Evolutionary conservation across 1,140 invertebrate genomes (phyloP), one percentile per base, ranked within the genome.

Genomic region (Drosophila nannoptera): DNA sequence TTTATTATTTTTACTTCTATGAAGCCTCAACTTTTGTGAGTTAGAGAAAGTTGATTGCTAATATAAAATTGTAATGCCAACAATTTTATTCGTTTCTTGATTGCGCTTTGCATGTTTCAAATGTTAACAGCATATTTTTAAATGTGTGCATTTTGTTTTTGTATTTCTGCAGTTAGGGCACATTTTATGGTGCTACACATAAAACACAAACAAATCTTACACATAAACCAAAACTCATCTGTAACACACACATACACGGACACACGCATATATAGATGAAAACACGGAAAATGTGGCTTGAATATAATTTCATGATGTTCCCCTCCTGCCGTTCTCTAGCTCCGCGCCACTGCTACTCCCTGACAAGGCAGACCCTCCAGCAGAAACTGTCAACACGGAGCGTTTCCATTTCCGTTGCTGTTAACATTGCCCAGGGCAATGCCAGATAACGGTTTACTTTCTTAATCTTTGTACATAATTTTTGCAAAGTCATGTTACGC

Each of bases 401-500:
- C 50, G 46, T 49, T 50, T 7, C 43, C 60, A 43, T 56, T 50
- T 35, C 33, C 55, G 42, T 32, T 42, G 16, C 48, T 54, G 55
- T 61, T 67, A 68, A 67, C 66, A 69, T 76, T 46, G 62, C 65
- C 62, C 22, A 35, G 36, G 45, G 76, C 58, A 52, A 62, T 60
- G 76, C 43, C 68, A 80, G 78, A 84, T 83, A 84, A 73, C 78
- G 65, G 73, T 83, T 83, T 83, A 80, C 81, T 83, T 84, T 78
- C 78, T 83, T 83, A 84, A 83, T 83, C 78, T 83, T 78, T 73
- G 69, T 80, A 83, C 78, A 84, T 83, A 84, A 83, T 80, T 80
- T 84, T 73, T 55, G 76, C 63, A 61, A 83, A 64, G 77, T 78
- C 72, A 78, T 78, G 68, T 70, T 78, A 66, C 61, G 64, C 58